Conservation (phyloP, 2,888 invertebrate species). For the Standfussiana lucernea region DNA sequence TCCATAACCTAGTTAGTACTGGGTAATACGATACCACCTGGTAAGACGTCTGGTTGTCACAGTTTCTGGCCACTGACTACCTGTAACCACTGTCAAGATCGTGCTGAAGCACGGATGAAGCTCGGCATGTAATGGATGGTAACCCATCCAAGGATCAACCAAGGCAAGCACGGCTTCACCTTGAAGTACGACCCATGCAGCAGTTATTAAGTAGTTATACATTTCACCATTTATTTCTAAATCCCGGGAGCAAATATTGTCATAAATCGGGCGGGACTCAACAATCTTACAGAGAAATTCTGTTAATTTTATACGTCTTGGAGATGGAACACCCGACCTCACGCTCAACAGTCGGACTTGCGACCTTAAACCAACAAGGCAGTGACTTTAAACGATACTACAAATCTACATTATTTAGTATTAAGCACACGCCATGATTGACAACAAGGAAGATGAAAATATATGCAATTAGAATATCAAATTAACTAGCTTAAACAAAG, state of each 20-base stretch:
- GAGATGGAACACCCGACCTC: background rate
- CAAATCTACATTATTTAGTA: background rate
- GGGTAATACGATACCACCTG: no score
- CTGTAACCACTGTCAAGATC: background rate
- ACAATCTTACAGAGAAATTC: background rate
- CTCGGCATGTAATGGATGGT: background rate
- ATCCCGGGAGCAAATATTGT: background rate
- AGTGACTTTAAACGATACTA: background rate
- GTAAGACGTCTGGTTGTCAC: no score
- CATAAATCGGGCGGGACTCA: background rate
- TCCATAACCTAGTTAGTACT: background rate
- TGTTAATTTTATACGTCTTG: background rate
- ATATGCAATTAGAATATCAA: constrained; percentile 29
- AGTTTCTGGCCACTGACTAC: no score
- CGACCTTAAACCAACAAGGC: background rate
- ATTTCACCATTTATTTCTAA: background rate
- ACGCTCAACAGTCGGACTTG: background rate
- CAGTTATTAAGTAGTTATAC: background rate
- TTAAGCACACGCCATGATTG: constrained; percentile 8
- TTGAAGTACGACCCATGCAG: background rate
- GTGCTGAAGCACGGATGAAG: background rate
- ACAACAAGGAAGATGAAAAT: constrained; percentile 20
- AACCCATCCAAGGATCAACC: background rate
- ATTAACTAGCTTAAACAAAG: constrained; percentile 33
- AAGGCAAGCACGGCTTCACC: background rate